Percentiles rank a stretch among this genome's conserved stretches.
phyloP scores from a whole-genome alignment of 1,140 invertebrate species.

The Onthophagus taurus region DNA sequence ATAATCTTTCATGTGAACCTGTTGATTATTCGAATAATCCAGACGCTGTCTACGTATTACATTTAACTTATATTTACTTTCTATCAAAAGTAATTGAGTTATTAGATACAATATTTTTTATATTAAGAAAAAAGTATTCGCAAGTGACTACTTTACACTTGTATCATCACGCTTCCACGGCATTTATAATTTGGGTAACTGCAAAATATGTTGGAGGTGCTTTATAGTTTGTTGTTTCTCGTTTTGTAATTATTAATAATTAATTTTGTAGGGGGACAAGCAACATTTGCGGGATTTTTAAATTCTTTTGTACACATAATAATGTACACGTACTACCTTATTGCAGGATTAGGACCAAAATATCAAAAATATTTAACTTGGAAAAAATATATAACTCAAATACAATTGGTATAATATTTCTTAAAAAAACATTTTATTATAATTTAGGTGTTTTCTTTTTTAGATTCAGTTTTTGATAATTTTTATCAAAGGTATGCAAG shows the following conservation, averaged over 20 bases:
- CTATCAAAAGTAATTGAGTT: constrained; percentile 42
- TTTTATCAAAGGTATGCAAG: too few relatives aligned
- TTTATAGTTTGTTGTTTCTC: too few relatives aligned
- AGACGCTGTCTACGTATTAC: too few relatives aligned
- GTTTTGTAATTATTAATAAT: too few relatives aligned
- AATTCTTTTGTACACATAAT: constrained; percentile 81
- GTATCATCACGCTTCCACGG: constrained; percentile 60
- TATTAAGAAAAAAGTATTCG: constrained; percentile 59
- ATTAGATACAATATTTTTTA: constrained; percentile 52
- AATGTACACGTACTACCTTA: constrained; percentile 74
- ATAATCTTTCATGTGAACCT: too few relatives aligned
- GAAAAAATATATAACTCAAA: constrained; percentile 72
- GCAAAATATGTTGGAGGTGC: constrained; percentile 58
- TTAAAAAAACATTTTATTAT: too few relatives aligned
- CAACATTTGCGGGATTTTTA: constrained; percentile 66
- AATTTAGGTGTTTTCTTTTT: not conserved
- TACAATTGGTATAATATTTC: constrained; percentile 60
- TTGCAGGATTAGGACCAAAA: constrained; percentile 62
- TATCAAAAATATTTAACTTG: constrained; percentile 70
- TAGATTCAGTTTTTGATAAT: too few relatives aligned
- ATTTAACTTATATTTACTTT: too few relatives aligned
- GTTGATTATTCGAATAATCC: too few relatives aligned
- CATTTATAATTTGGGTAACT: constrained; percentile 58
- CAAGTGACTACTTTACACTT: constrained; percentile 65
- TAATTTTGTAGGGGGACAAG: constrained; percentile 71